A percentile compares a stretch with the other conserved stretches of the same genome.
These are phyloP conservation scores for Gopherus flavomarginatus DNA, from an alignment of 2,113 vertebrate genomes.

Conservation along the genomic window DNA sequence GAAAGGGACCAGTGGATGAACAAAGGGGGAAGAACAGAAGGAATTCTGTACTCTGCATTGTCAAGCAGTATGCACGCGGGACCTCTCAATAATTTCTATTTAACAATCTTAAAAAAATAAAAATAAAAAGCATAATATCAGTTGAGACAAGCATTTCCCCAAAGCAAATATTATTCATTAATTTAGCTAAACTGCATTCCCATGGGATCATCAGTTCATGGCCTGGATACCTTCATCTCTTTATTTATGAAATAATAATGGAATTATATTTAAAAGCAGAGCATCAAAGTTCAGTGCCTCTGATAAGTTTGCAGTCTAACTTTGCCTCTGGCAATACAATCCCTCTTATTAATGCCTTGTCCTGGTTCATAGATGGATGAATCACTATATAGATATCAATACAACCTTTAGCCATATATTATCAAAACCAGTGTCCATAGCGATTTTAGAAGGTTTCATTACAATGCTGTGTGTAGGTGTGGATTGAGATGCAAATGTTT, in stretches of 20 bases:
- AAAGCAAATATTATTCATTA: slow-evolving; percentile 43
- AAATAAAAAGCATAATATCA: slow-evolving; percentile 9
- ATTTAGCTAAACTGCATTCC: slow-evolving; percentile 48
- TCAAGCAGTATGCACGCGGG: not conserved
- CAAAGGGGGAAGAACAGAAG: not conserved
- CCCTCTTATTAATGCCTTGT: slow-evolving; percentile 86
- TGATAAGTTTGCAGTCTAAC: slow-evolving; percentile 81
- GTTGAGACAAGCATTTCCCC: slow-evolving; percentile 60
- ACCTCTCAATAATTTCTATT: slow-evolving; percentile 44
- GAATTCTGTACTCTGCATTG: not conserved
- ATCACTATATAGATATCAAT: slow-evolving; percentile 63
- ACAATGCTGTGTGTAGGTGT: not conserved
- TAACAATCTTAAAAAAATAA: slow-evolving; percentile 21
- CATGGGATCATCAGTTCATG: slow-evolving; percentile 45
- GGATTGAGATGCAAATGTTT: not conserved
- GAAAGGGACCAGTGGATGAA: not conserved
- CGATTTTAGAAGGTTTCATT: slow-evolving; percentile 73
- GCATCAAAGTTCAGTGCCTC: slow-evolving; percentile 83
- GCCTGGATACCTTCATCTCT: slow-evolving; percentile 75
- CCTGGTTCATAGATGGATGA: slow-evolving; percentile 86
- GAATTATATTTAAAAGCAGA: slow-evolving; percentile 85
- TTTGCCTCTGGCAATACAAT: slow-evolving; percentile 82
- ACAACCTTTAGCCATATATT: slow-evolving; percentile 69
- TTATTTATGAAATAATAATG: slow-evolving; percentile 89
- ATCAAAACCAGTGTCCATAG: slow-evolving; percentile 79